Evolutionary conservation across 2,888 invertebrate genomes (phyloP), one percentile per base, ranked within the genome.

Genomic region (Mimachlamys varia): DNA sequence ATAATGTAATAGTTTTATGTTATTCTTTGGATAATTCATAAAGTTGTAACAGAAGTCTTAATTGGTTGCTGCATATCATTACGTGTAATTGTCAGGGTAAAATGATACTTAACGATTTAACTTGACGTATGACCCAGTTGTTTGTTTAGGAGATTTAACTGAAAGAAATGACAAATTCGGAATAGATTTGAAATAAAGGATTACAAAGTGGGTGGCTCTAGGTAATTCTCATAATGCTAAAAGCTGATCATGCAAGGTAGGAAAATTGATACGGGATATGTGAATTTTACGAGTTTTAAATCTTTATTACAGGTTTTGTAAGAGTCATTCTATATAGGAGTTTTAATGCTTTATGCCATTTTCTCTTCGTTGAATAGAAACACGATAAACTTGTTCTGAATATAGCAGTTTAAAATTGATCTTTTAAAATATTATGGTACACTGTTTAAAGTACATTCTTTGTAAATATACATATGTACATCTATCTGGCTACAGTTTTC

Each of bases 191-290:
- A 33, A 76, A 76, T 76, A 76, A 76, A 58, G 27, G 76, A 27
- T 27, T 76, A 76, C 76, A 76, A 76, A 76, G 76, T 76, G 76
- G 76, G 76, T 76, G 76, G 76, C 27, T 76, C 27, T 76, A 15
- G 76, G 10, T 76, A 33, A 76, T 76, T 10, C 58, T 58, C 76
- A 76, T 76, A 76, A 76, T 33, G 33, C 33, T 76, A 76, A 76
- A n/a, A 27, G 76, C 33, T 76, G 76, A 76, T 76, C 27, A 76
- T 76, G 76, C 33, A 33, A 76, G 76, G 76, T 76, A 76, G 33
- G 76, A 76, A 76, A 76, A 76, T 76, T 76, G 76, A 76, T 76
- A 76, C 76, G 76, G 76, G 76, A 76, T 33, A 76, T 76, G 76
- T 76, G 27, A 76, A 76, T 76, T 76, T 76, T 76, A 76, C 22